Percentiles rank a stretch among this genome's conserved stretches.
Evolutionary conservation across 2,888 invertebrate genomes (phyloP).

Genomic region (Macropis europaea): DNA sequence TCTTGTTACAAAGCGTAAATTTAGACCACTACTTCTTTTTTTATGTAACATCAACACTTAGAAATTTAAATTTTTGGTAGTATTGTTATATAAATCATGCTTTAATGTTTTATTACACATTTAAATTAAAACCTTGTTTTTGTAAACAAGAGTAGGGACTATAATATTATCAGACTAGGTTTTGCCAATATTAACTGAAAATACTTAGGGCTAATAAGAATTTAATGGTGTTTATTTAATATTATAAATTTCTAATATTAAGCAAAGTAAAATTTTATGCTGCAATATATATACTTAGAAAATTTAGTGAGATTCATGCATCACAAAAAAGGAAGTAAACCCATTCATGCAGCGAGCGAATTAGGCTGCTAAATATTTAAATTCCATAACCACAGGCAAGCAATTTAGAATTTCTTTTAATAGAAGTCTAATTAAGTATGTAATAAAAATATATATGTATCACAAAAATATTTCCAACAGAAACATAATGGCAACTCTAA

Average conservation of each 20-base stretch:
- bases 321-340: slow-evolving; percentile 23
- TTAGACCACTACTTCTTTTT: slow-evolving; percentile 9
- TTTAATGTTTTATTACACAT: slow-evolving; percentile 4
- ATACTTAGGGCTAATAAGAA: background rate
- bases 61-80: slow-evolving; percentile 4
- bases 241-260: slow-evolving; percentile 8
- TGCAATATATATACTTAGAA: background rate
- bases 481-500: slow-evolving; percentile 54
- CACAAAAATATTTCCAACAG: slow-evolving; percentile 51
- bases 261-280: background rate
- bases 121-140: slow-evolving; percentile 2
- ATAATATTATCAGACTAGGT: background rate
- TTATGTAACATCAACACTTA: background rate
- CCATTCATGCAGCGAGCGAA: slow-evolving; percentile 70
- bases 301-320: slow-evolving; percentile 16
- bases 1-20: slow-evolving; percentile 23
- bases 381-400: slow-evolving; percentile 59
- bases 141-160: background rate
- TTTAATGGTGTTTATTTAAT: background rate
- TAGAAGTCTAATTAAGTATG: slow-evolving; percentile 37
- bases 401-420: slow-evolving; percentile 54
- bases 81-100: slow-evolving; percentile 26
- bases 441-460: slow-evolving; percentile 42
- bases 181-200: background rate
- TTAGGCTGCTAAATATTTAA: slow-evolving; percentile 70